Conservation (phyloP, 2,113 vertebrate species). For the Crotalus viridis region DNA sequence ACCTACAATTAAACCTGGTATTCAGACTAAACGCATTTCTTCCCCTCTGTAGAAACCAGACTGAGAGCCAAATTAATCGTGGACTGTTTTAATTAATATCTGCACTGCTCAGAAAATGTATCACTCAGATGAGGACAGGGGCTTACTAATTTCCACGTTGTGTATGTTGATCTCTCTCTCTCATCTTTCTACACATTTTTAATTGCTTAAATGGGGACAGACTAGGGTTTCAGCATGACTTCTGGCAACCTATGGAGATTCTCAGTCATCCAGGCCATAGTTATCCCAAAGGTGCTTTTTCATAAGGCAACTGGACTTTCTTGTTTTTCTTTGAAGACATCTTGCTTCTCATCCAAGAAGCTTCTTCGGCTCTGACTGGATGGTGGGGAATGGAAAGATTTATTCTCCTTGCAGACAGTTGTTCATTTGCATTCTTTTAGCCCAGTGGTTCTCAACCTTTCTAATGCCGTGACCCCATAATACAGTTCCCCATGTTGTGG, state of each 20-base stretch:
- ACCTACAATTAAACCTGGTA: not conserved
- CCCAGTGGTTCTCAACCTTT: too few relatives aligned
- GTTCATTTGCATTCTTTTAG: too few relatives aligned
- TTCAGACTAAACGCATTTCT: not conserved
- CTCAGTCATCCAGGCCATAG: too few relatives aligned
- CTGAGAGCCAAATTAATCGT: not conserved
- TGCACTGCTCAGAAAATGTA: not conserved
- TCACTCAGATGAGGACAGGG: not conserved
- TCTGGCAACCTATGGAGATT: not conserved
- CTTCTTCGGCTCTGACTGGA: too few relatives aligned
- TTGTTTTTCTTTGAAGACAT: too few relatives aligned
- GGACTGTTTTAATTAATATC: not conserved
- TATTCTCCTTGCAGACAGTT: too few relatives aligned
- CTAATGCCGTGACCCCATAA: too few relatives aligned
- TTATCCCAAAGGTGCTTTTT: too few relatives aligned
- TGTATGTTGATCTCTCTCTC: not conserved
- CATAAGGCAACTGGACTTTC: too few relatives aligned
- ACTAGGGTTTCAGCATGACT: not conserved
- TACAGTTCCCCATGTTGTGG: too few relatives aligned
- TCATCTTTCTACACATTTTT: not conserved
- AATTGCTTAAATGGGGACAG: not conserved
- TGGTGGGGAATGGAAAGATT: too few relatives aligned
- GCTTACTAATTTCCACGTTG: not conserved
- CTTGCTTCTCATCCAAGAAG: too few relatives aligned
- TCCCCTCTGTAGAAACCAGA: not conserved